These are phyloP conservation scores for Parazoanthus atlanticus DNA, from an alignment of 92 coral and sea anemone genomes.

Conservation along the genomic window DNA sequence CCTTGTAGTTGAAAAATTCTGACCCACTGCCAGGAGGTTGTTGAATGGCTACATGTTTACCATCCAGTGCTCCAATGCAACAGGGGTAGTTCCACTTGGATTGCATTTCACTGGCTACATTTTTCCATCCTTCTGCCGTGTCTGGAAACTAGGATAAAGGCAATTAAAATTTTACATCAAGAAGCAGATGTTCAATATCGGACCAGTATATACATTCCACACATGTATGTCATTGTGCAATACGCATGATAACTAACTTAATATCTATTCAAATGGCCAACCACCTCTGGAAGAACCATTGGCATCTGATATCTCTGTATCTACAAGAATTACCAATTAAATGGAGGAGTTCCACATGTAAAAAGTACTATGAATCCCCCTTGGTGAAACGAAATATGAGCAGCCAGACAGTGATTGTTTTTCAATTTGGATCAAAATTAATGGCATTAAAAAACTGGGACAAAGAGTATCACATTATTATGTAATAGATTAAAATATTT, in stretches of 20 bases:
- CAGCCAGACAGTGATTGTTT: neutral
- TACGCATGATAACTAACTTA: too few relatives aligned
- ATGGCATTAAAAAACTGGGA: neutral
- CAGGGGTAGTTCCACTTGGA: conserved; percentile 50
- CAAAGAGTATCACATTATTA: neutral
- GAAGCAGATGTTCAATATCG: neutral
- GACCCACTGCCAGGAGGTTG: conserved; percentile 17
- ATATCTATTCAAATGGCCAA: too few relatives aligned
- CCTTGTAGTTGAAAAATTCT: conserved; percentile 14
- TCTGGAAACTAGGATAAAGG: neutral
- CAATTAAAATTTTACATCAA: too few relatives aligned
- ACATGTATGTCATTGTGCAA: too few relatives aligned
- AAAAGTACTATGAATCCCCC: neutral
- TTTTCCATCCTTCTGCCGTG: conserved; percentile 34
- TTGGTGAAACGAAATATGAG: neutral
- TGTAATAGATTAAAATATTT: neutral
- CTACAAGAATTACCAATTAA: neutral
- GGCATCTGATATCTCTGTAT: neutral
- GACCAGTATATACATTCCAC: neutral
- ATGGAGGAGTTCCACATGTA: neutral
- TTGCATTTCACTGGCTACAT: conserved; percentile 23
- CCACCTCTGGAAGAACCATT: neutral
- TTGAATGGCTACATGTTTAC: conserved; percentile 42
- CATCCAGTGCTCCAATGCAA: conserved; percentile 44
- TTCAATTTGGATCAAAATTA: neutral